Conservation (phyloP, 2,113 vertebrate species). For the Balaenoptera acutorostrata region DNA sequence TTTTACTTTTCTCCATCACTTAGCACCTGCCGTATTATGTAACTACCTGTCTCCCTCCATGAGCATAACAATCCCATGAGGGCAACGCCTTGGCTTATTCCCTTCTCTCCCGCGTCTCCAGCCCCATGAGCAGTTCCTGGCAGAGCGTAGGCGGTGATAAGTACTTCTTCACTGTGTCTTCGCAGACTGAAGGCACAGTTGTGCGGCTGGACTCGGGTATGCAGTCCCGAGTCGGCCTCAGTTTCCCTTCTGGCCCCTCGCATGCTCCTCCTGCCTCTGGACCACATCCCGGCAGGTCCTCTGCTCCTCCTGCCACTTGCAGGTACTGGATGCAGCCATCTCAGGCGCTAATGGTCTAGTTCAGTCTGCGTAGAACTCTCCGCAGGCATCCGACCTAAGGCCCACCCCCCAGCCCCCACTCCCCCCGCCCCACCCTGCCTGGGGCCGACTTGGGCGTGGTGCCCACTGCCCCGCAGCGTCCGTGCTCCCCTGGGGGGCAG, state of each 20-base stretch:
- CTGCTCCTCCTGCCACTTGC: background rate
- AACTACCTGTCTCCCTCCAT: background rate
- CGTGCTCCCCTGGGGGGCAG: background rate
- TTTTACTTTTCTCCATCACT: background rate
- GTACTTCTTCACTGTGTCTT: no score
- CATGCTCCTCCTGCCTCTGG: background rate
- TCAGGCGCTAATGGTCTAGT: background rate
- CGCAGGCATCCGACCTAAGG: background rate
- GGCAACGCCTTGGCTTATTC: background rate
- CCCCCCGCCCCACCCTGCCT: fast-evolving
- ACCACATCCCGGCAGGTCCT: background rate
- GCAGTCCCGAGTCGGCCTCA: no score
- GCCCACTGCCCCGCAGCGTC: fast-evolving
- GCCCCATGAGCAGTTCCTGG: background rate
- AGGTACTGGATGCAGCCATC: background rate
- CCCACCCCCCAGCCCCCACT: background rate
- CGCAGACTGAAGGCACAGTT: background rate
- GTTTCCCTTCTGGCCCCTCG: fast-evolving
- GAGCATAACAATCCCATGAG: background rate
- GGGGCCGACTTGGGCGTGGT: fast-evolving
- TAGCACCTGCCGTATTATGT: background rate
- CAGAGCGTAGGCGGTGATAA: no score
- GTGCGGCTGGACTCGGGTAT: no score
- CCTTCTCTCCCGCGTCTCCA: background rate
- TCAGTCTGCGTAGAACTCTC: background rate